These are phyloP conservation scores for Spinus olivaceus DNA, from an alignment of 2,797 vertebrate genomes.

Conservation along the genomic window DNA sequence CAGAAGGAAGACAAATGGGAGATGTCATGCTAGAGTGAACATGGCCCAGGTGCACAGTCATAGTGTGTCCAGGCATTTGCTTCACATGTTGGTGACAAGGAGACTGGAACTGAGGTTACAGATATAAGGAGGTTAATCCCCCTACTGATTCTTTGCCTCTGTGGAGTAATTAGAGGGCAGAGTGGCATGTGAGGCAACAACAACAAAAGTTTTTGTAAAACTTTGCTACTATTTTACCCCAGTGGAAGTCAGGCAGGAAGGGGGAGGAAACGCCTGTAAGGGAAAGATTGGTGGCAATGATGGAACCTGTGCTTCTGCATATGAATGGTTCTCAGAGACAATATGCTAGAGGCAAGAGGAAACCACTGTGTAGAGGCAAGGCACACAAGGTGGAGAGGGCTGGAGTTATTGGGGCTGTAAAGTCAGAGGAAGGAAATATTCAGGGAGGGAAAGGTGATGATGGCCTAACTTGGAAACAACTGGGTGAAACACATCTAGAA, in stretches of 20 bases:
- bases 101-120: neutral
- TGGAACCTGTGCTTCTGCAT: neutral
- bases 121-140: neutral
- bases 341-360: neutral
- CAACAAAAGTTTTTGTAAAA: neutral
- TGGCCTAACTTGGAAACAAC: neutral
- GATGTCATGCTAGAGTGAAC: neutral
- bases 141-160: neutral
- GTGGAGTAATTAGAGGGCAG: neutral
- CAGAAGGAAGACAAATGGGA: neutral
- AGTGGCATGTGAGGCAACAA: neutral
- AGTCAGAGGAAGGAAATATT: neutral
- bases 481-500: neutral
- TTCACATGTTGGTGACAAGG: neutral
- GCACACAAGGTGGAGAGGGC: neutral
- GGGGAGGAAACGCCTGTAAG: neutral
- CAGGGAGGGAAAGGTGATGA: neutral
- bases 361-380: neutral
- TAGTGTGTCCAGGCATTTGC: neutral
- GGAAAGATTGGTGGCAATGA: neutral
- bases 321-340: neutral
- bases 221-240: neutral
- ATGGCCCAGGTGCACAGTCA: neutral
- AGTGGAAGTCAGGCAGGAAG: neutral
- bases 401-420: fast-evolving